phyloP scores from a whole-genome alignment of 2,113 vertebrate genomes.

The Aphyosemion australe region DNA sequence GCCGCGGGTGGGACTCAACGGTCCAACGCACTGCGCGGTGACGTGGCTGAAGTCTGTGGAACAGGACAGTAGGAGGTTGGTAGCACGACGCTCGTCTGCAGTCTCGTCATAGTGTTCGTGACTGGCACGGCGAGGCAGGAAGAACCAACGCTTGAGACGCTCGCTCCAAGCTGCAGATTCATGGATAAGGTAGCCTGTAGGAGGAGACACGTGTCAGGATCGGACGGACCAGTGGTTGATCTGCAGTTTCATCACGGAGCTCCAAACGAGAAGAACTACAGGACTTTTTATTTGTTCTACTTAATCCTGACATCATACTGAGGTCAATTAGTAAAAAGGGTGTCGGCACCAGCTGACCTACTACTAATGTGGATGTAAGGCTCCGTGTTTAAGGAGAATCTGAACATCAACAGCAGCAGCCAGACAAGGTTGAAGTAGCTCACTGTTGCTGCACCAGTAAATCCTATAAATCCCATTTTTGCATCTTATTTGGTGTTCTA shows the following conservation, averaged over 20 bases:
- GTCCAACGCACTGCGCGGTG: conserved; percentile 71
- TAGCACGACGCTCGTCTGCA: conserved; percentile 85
- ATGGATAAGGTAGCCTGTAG: conserved; percentile 92
- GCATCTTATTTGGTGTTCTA: too few species aligned
- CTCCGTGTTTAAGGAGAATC: neutral
- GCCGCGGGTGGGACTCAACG: conserved; percentile 85
- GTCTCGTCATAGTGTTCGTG: conserved; percentile 86
- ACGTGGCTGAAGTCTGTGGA: conserved; percentile 82
- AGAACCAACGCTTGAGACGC: conserved; percentile 90
- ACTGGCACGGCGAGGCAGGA: conserved; percentile 93
- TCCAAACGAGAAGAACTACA: neutral
- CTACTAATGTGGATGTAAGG: neutral
- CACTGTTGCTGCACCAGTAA: too few species aligned
- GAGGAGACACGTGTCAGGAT: too few species aligned
- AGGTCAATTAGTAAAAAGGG: neutral
- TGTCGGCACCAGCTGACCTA: neutral
- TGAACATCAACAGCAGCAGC: too few species aligned
- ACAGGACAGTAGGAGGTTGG: conserved; percentile 90
- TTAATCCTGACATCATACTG: neutral
- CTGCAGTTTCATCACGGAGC: too few species aligned
- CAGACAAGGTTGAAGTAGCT: too few species aligned
- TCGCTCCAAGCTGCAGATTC: conserved; percentile 94
- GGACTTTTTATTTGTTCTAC: too few species aligned
- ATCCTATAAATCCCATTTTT: too few species aligned
- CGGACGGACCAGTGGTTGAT: too few species aligned